Evolutionary conservation across 2,888 invertebrate genomes (phyloP), one percentile per base, ranked within the genome.

Genomic region (Hemithea aestivaria): DNA sequence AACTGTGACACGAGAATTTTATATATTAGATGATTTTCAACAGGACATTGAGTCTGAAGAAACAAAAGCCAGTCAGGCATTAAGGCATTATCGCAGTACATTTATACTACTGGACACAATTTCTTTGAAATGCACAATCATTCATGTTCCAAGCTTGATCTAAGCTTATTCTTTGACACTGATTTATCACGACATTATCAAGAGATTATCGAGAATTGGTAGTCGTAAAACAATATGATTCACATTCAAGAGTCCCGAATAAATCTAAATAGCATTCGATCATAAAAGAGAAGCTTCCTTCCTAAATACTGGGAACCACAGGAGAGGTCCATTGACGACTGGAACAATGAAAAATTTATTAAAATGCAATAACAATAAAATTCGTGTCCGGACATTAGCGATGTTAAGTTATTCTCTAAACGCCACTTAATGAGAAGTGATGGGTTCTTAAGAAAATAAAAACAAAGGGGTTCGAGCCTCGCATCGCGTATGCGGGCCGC

Each of bases 311-410:
- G 59, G 70, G 83, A 84, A 83, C 65, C 51, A 52, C 48, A 58
- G 36, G 40, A 62, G 62, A 62, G 56, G 50, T 43, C 68, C 70
- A 73, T 79, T 73, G 75, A 79, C 63, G 63, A 70, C 50, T 58
- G 50, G 53, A 79, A 83, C 84, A 85, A 83, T 82, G 82, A 82
- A 71, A 71, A 68, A 75, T 80, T 77, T 78, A 84, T 87, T 87
- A 84, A 83, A 85, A 87, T 81, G 85, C 82, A 78, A 84, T 87
- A 87, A 84, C 83, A 84, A 87, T 85, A 85, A 84, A 85, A 84
- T 78, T 81, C 77, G 73, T 85, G 84, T 81, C 83, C 84, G 82
- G 81, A 84, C 84, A 84, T 85, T 85, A 83, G 67, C 48, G 66
- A 87, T 84, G 84, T 71, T 79, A 87, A 87, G 65, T 82, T 87